Evolutionary conservation across 2,113 vertebrate species (phyloP).

Genomic region (Xenus cinereus): DNA sequence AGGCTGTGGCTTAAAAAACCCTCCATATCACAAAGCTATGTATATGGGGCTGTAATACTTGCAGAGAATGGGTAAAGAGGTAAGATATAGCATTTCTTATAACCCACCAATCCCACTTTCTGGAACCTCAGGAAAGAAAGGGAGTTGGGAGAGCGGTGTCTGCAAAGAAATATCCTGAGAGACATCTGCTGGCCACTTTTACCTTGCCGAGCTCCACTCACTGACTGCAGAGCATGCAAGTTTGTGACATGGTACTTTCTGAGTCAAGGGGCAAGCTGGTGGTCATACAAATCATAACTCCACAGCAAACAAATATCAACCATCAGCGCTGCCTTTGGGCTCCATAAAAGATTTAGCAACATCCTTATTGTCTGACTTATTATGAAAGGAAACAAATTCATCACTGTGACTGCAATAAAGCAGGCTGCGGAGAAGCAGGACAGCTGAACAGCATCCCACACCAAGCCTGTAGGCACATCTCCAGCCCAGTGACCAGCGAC

Average conservation of each 20-base stretch:
- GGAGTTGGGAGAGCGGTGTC: not conserved
- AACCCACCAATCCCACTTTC: not conserved
- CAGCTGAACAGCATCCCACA: constrained; percentile 13
- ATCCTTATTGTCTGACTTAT: constrained; percentile 17
- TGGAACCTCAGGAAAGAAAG: not conserved
- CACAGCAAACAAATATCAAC: not conserved
- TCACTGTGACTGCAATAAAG: not conserved
- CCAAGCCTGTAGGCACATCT: not conserved
- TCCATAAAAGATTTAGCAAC: constrained; percentile 22
- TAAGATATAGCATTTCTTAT: not conserved
- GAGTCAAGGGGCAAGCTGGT: not conserved
- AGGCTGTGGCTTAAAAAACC: not conserved
- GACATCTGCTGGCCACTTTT: constrained; percentile 46
- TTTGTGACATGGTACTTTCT: not conserved
- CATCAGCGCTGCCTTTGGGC: not conserved
- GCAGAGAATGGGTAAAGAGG: not conserved
- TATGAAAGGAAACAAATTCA: constrained; percentile 31
- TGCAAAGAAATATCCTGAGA: constrained; percentile 42
- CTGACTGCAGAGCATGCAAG: not conserved
- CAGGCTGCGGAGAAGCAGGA: not conserved
- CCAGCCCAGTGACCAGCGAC: constrained; percentile 29
- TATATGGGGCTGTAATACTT: not conserved
- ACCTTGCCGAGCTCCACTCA: not conserved
- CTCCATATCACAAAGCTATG: not conserved
- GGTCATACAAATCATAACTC: not conserved